Evolutionary conservation across 2,888 invertebrate species (phyloP).

Genomic region (Labia minor): DNA sequence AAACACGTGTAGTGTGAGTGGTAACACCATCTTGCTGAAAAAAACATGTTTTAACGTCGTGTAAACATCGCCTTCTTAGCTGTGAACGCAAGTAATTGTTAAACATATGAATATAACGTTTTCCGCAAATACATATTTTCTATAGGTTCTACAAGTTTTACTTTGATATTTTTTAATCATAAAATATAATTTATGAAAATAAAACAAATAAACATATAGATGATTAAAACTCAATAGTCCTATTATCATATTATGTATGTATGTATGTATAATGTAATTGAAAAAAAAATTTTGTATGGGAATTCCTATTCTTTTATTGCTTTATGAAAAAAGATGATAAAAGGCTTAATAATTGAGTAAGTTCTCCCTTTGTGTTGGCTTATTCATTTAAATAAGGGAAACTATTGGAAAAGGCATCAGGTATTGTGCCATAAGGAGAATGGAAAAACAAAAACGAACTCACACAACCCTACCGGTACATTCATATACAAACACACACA

Average conservation of each 20-base stretch:
- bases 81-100: too few species aligned
- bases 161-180: too few species aligned
- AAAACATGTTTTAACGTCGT: too few species aligned
- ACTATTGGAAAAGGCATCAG: constrained; percentile 13
- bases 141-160: too few species aligned
- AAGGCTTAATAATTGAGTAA: not conserved
- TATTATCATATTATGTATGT: not conserved
- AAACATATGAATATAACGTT: too few species aligned
- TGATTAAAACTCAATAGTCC: not conserved
- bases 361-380: not conserved
- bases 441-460: not conserved
- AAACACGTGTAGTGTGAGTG: too few species aligned
- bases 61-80: too few species aligned
- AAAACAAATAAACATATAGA: too few species aligned
- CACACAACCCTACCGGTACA: too few species aligned
- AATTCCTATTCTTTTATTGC: not conserved
- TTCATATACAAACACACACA: not conserved
- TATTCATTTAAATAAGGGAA: constrained; percentile 4
- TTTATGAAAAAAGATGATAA: not conserved
- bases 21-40: too few species aligned
- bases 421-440: not conserved
- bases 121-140: too few species aligned
- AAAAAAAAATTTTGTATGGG: not conserved
- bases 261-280: not conserved
- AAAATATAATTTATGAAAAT: too few species aligned